Evolutionary conservation across 2,113 vertebrate genomes (phyloP).

Genomic region (Oreocharis arfaki): DNA sequence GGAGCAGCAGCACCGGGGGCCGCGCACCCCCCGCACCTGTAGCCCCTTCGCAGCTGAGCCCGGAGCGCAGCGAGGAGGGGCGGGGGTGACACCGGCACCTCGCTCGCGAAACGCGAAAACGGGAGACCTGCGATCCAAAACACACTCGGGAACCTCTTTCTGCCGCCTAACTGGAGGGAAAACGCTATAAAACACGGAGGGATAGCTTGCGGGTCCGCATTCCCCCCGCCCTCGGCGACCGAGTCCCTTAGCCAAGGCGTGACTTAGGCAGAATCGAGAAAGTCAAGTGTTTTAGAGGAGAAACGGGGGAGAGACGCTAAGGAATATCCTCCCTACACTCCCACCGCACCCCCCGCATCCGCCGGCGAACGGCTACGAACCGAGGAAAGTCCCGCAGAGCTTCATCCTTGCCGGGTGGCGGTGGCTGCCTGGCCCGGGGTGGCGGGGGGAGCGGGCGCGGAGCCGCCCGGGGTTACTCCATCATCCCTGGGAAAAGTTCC

Average conservation of each 20-base stretch:
- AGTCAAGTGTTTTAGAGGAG: neutral
- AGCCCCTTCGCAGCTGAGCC: neutral
- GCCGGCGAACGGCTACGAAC: constrained; percentile 72
- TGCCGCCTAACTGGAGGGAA: rapidly evolving
- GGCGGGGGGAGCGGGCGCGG: neutral
- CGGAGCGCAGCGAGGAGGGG: no score
- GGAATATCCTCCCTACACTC: neutral
- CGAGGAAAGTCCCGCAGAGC: constrained; percentile 89
- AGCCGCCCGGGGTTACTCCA: constrained; percentile 67
- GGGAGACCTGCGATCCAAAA: neutral
- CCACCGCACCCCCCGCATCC: neutral
- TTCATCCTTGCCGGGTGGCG: constrained; percentile 78
- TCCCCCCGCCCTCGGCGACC: no score
- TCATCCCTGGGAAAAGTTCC: constrained; percentile 78
- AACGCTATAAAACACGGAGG: neutral
- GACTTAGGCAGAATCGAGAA: neutral
- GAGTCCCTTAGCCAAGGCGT: neutral
- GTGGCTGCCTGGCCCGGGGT: neutral
- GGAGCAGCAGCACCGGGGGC: neutral
- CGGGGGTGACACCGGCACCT: neutral
- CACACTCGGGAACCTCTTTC: rapidly evolving
- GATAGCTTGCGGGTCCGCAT: neutral
- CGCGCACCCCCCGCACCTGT: neutral
- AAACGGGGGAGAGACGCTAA: neutral
- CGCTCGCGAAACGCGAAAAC: rapidly evolving